phyloP scores from a whole-genome alignment of 2,888 invertebrate species.

The Eulithis testata region DNA sequence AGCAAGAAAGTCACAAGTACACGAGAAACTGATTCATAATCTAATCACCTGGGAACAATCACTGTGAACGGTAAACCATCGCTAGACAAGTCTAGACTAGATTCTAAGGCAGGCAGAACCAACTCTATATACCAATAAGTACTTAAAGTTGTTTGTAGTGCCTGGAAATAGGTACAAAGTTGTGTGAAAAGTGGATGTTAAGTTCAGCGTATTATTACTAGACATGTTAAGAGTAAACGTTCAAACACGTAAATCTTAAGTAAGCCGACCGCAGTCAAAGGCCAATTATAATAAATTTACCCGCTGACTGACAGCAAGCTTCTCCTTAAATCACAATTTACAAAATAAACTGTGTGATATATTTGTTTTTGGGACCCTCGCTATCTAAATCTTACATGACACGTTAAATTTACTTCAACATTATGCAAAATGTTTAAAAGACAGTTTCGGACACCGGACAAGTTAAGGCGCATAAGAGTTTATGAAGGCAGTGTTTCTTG shows the following conservation, averaged over 20 bases:
- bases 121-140: no score
- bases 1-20: neutral
- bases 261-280: conserved; percentile 17
- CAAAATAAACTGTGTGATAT: conserved; percentile 36
- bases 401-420: conserved; percentile 48
- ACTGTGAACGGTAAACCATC: conserved; percentile 11
- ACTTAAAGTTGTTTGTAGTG: no score
- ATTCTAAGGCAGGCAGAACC: neutral
- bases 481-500: conserved; percentile 19
- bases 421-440: conserved; percentile 44
- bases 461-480: conserved; percentile 50
- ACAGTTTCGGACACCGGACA: conserved; percentile 45
- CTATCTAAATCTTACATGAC: conserved; percentile 50
- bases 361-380: conserved; percentile 29
- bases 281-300: conserved; percentile 38
- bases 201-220: neutral
- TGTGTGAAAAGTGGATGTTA: neutral
- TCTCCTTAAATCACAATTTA: conserved; percentile 34
- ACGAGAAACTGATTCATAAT: conserved; percentile 9
- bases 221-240: conserved; percentile 4
- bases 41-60: conserved; percentile 12
- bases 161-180: no score
- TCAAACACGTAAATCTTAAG: conserved; percentile 9
- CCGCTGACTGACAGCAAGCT: conserved; percentile 28
- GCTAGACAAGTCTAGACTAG: conserved; percentile 7